Evolutionary conservation across 2,888 invertebrate species (phyloP).

Genomic region (Crocallis elinguaria): DNA sequence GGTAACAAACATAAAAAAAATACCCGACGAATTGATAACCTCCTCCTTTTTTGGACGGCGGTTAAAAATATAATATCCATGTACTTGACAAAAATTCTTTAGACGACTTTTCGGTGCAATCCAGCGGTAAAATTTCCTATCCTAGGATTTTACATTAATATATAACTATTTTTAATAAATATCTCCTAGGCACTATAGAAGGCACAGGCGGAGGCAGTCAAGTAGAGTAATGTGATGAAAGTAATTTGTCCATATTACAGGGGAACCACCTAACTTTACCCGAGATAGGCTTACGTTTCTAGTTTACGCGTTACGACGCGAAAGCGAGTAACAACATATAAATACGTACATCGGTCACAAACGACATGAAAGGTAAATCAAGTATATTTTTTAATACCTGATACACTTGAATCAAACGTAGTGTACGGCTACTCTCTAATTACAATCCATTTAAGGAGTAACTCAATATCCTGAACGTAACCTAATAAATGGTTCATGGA

Average conservation of each 20-base stretch:
- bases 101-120: too few relatives aligned
- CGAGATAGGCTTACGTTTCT: background rate
- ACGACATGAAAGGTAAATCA: slow-evolving; percentile 10
- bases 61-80: too few relatives aligned
- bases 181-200: background rate
- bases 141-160: too few relatives aligned
- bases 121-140: too few relatives aligned
- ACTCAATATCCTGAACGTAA: slow-evolving; percentile 25
- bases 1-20: too few relatives aligned
- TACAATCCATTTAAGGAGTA: slow-evolving; percentile 19
- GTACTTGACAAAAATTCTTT: too few relatives aligned
- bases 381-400: slow-evolving; percentile 14
- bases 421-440: slow-evolving; percentile 7
- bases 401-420: slow-evolving; percentile 12
- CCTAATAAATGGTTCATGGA: slow-evolving; percentile 15
- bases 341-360: background rate
- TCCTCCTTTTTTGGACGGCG: too few relatives aligned
- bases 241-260: slow-evolving; percentile 6
- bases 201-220: background rate
- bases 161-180: too few relatives aligned
- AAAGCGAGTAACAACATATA: slow-evolving; percentile 3
- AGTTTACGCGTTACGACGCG: slow-evolving; percentile 15
- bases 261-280: background rate
- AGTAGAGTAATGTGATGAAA: slow-evolving; percentile 3
- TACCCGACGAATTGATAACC: too few relatives aligned